Evolutionary conservation across 2,797 vertebrate species (phyloP), one percentile per base, ranked within the genome.

Genomic region (Acanthis flammea): DNA sequence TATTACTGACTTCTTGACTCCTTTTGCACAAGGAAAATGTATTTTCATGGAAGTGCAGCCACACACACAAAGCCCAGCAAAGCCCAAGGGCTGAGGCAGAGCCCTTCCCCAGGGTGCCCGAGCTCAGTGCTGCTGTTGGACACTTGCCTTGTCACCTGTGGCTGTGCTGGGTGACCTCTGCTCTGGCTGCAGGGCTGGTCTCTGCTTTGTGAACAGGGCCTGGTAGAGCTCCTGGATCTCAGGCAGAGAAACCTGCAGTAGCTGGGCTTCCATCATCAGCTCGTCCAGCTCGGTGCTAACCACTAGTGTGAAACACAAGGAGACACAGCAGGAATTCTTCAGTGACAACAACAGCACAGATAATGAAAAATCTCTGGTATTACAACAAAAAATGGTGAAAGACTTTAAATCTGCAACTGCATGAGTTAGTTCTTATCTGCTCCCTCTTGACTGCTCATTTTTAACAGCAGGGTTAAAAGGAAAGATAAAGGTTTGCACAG

Each of bases 151-250:
- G 72, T 99, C 99, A 79, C 92, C 94, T 23, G 87, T 58, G 51
- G 98, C 95, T 17, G 95, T 13, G 73, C 97, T 96, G 17, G 97
- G 92, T 67, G 98, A 96, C 67, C 96, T 97, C 72, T 97, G 82
- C 82, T 98, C 98, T 0, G 93, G 66, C 3, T 97, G 94, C 31
- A 92, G 86, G 39, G 51, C 80, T 7, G 98, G 97, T 42, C 95
- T 98, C 82, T 98, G 98, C 94, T 98, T 98, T 14, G 97, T 98
- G 93, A 99, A 98, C 74, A 99, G 95, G 62, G 98, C 98, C 96
- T 98, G 98, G 96, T 99, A 99, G 77, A 99, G 98, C 96, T 99
- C 98, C 97, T 99, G 99, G 4, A 99, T 98, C 97, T 99, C 99
- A 3, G 99, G 99, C 93, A 99, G 97, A 33, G 99, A 99, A 67